Evolutionary conservation across 2,797 vertebrate genomes (phyloP), one percentile per base, ranked within the genome.

Genomic region (Lindbergichthys nudifrons): DNA sequence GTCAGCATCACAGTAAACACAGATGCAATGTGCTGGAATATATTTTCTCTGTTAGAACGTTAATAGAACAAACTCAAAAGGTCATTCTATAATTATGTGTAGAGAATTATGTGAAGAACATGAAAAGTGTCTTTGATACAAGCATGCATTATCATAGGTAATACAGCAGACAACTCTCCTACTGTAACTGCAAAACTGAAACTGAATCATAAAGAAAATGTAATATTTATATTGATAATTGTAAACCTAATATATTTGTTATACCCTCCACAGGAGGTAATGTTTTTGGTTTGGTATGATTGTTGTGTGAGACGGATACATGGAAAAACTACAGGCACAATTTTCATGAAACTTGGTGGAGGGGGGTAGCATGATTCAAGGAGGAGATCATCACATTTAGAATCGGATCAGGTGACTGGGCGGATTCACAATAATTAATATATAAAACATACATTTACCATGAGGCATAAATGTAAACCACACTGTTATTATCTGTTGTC

Each of bases 1-100:
- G 77, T 78, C 72, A 75, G n/a, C 21, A 7, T 70, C 16, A 59
- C 48, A 53, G 36, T 63, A 48, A 50, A 56, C 36, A 65, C 41
- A 52, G 14, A 32, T 18, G 15, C 41, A 77, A 45, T 45, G 18
- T 68, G 50, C n/a, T 32, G 50, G 14, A 50, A 52, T 51, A 14
- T 4, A 47, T 65, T 52, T 54, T 53, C 41, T 18, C 12, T 51
- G 10, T 26, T 36, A 53, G 46, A 43, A 16, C 1, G 0, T 26
- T 54, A 46, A 65, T 10, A 39, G 61, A 52, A 10, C 2, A 45
- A 61, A 68, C 32, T n/a, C 30, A 26, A 73, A 82, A 76, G 75
- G 79, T 70, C 61, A 65, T 18, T 66, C 15, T 77, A 10, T 48
- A 61, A 76, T 66, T 30, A 60, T 15, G 42, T 56, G 39, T 23